Base-by-base conservation (phyloP, 2,797 vertebrate genomes). In the Micropoecilia bifurca region DNA sequence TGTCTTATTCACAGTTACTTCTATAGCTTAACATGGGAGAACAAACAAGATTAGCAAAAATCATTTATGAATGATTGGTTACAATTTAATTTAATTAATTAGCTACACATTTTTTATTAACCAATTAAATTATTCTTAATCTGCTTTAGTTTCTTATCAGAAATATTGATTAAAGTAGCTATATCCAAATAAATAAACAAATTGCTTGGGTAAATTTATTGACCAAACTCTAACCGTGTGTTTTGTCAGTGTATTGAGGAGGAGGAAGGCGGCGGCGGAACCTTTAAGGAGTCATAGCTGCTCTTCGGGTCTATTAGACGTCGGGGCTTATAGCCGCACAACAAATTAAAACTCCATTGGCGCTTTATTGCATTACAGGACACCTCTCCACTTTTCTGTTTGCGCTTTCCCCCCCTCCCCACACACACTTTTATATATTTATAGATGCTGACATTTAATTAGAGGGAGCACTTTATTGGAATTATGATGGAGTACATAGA, bases 401-500 rank as follows among this genome's bases (percentile, higher is more conserved):
- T 53, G 30, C 75, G 77, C 63, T n/a, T 48, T 73, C 71, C 50
- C 16, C 9, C 9, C 20, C 55, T 10, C 28, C n/a, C 22, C 46
- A 22, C n/a, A n/a, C 48, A 30, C 16, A 30, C 9, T 48, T 66
- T 43, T 77, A 59, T 28, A 59, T 43, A 47, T 59, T 30, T 48
- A 28, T 55, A 41, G 57, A 91, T 81, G 94, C 89, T 91, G 90
- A 75, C 89, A 74, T 89, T 85, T 82, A 88, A 92, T 85, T 83
- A 73, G 75, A 16, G 83, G 85, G 61, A 77, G 79, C 82, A 91
- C 89, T 61, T 81, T 48, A 25, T 8, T 78, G 82, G 7, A 22
- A 94, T 91, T 94, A 97, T 96, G 96, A 99, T 99, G 98, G 98
- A 99, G 94, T 99, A 97, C 94, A 96, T 99, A 95, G 97, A 96